Evolutionary conservation across 2,113 vertebrate genomes (phyloP).

Genomic region (Rhegmatorhina hoffmannsi): DNA sequence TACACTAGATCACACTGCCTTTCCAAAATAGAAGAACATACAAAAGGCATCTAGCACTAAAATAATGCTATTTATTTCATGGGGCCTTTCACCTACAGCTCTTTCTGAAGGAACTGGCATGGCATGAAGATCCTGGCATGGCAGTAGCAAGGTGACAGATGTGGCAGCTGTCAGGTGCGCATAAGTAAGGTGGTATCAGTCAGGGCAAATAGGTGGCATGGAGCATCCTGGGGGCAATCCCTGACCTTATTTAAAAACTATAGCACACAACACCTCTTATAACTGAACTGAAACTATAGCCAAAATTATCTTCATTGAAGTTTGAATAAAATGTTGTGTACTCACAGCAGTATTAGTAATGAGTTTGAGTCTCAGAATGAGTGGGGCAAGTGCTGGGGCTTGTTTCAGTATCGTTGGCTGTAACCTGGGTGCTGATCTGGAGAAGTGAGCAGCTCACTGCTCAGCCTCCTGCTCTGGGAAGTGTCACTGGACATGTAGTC

Average conservation of each 20-base stretch:
- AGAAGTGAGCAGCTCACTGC: not conserved
- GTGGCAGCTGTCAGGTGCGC: accelerated
- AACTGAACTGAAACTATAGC: not conserved
- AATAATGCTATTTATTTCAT: not conserved
- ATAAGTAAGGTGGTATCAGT: accelerated
- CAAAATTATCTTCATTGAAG: not conserved
- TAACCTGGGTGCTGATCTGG: not conserved
- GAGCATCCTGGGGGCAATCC: not conserved
- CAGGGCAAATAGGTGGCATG: not conserved
- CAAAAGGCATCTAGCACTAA: not conserved
- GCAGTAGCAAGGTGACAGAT: not conserved
- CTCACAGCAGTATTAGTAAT: not conserved
- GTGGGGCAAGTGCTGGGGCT: not conserved
- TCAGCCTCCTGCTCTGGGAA: not conserved
- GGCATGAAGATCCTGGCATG: not conserved
- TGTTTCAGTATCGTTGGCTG: not conserved
- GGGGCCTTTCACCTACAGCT: not conserved
- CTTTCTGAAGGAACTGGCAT: not conserved
- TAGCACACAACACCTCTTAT: not conserved
- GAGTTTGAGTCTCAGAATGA: not conserved
- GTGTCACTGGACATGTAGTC: not conserved
- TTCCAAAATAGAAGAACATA: not conserved
- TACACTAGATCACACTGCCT: not conserved
- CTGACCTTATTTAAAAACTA: not conserved
- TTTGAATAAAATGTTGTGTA: not conserved